Conservation (phyloP, 2,113 vertebrate genomes). For the Lonchura striata region DNA sequence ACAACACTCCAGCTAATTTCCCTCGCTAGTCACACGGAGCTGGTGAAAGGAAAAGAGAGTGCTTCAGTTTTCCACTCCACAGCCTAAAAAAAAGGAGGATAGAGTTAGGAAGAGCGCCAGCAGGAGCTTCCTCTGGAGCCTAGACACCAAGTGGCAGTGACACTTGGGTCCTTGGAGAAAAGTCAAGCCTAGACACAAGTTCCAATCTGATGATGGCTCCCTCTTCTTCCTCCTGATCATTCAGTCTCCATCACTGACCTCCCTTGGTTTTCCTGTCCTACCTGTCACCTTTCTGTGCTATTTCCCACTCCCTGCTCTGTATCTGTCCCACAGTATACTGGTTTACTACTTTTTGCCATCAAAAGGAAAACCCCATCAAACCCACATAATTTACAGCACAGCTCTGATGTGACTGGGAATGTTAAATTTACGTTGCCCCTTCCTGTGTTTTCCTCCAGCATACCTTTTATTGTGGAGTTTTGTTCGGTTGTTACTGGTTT, state of each 20-base stretch:
- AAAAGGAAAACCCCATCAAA: background rate
- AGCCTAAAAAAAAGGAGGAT: background rate
- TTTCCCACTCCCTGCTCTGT: background rate
- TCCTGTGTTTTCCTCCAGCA: background rate
- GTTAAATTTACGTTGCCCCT: background rate
- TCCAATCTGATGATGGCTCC: background rate
- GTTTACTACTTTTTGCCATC: background rate
- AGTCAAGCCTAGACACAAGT: background rate
- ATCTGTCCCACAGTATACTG: background rate
- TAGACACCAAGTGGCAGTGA: background rate
- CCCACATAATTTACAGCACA: background rate
- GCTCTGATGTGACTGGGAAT: background rate
- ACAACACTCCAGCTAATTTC: slow-evolving; percentile 26
- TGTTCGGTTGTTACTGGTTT: background rate
- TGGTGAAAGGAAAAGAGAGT: background rate
- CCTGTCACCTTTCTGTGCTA: background rate
- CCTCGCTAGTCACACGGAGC: background rate
- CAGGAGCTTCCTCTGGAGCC: background rate
- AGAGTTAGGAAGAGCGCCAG: background rate
- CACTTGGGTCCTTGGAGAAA: background rate
- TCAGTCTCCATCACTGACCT: background rate
- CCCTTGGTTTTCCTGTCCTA: background rate
- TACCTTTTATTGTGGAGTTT: background rate
- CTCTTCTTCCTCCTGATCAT: background rate
- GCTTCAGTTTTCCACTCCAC: background rate